Conservation (phyloP, 2,888 invertebrate species). For the Melinaea menophilus region DNA sequence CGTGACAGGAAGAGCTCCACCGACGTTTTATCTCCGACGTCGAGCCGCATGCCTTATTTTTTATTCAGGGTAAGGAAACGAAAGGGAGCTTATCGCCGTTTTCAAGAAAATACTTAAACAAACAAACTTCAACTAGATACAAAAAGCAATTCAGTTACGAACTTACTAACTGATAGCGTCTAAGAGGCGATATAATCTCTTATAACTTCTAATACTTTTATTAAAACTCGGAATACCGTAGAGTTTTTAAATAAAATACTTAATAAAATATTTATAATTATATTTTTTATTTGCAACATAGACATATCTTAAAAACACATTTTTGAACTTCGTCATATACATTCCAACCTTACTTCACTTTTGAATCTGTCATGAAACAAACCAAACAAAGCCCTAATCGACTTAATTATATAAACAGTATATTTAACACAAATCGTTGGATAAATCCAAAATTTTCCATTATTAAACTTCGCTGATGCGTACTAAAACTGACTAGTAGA, state of each 20-base stretch:
- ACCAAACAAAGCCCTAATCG: conserved; percentile 8
- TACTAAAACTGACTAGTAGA: conserved; percentile 59
- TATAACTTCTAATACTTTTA: conserved; percentile 41
- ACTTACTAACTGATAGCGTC: conserved; percentile 66
- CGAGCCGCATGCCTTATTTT: conserved; percentile 67
- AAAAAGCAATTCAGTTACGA: conserved; percentile 60
- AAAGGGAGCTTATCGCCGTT: conserved; percentile 68
- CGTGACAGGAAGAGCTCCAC: conserved; percentile 72
- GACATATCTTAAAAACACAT: too few species aligned
- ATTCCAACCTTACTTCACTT: too few species aligned
- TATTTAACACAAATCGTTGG: conserved; percentile 55
- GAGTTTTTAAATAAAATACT: too few species aligned
- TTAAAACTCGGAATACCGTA: too few species aligned
- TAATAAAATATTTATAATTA: background rate
- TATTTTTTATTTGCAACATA: background rate
- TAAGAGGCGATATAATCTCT: conserved; percentile 49
- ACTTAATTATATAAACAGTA: conserved; percentile 29
- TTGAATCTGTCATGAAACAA: conserved; percentile 34
- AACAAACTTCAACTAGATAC: conserved; percentile 72
- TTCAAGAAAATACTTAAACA: conserved; percentile 68
- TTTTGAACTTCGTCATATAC: background rate
- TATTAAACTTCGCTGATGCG: conserved; percentile 71
- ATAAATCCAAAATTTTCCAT: conserved; percentile 61
- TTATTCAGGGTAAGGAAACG: conserved; percentile 67
- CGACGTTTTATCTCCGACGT: conserved; percentile 67